phyloP scores from a whole-genome alignment of 1,140 invertebrate species.

The Bombus vancouverensis region DNA sequence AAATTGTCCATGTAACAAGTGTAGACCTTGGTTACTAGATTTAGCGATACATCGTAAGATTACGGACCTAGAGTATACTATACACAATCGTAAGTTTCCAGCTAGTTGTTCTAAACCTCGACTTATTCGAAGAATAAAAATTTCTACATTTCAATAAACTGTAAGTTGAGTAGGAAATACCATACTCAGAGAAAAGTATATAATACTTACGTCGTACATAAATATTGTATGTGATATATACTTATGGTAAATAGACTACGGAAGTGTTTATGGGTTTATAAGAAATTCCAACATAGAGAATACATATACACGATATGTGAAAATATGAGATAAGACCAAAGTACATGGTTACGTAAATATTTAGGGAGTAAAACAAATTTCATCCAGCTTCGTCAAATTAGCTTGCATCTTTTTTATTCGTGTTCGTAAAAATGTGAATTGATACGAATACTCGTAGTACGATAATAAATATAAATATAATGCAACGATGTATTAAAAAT shows the following conservation, averaged over 20 bases:
- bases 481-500: not conserved
- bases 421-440: too few species aligned
- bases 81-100: not conserved
- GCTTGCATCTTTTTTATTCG: too few species aligned
- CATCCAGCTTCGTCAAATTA: too few species aligned
- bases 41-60: not conserved
- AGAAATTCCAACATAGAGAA: too few species aligned
- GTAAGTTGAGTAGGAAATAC: too few species aligned
- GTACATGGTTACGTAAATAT: too few species aligned
- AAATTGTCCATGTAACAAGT: not conserved
- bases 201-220: not conserved
- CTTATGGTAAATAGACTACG: not conserved
- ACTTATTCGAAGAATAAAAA: not conserved
- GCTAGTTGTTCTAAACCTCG: not conserved
- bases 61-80: too few species aligned
- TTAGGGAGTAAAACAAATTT: too few species aligned
- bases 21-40: not conserved
- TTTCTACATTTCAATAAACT: not conserved
- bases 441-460: too few species aligned
- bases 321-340: not conserved
- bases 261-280: not conserved
- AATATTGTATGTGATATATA: not conserved
- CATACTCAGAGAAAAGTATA: not conserved
- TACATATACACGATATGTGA: not conserved
- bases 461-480: not conserved